Conservation (phyloP, 2,113 vertebrate genomes). For the Oxyura jamaicensis region DNA sequence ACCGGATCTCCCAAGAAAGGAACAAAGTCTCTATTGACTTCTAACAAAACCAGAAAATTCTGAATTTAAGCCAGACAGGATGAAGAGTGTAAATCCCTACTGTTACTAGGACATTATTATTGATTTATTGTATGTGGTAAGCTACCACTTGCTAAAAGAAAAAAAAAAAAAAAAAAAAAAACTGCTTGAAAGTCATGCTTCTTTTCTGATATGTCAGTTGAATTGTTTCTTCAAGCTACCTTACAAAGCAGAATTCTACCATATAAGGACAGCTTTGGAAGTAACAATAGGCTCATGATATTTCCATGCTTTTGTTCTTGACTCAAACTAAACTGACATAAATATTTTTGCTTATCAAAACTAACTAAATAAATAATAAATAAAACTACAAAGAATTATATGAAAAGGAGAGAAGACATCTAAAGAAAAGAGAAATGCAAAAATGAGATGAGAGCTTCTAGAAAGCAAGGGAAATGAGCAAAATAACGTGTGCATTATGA, state of each 20-base stretch:
- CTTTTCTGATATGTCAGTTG: not conserved
- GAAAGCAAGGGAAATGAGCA: not conserved
- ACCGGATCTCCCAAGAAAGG: not conserved
- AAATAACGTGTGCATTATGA: not conserved
- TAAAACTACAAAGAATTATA: not conserved
- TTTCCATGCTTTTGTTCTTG: not conserved
- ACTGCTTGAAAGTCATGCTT: not conserved
- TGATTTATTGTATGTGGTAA: not conserved
- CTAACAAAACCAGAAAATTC: not conserved
- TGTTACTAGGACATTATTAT: not conserved
- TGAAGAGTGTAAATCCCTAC: not conserved
- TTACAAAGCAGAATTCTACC: not conserved
- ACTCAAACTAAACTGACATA: not conserved
- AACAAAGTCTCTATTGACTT: not conserved
- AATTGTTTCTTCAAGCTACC: not conserved
- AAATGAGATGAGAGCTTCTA: not conserved
- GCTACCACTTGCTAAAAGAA: not conserved
- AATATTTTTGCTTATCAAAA: not conserved
- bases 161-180: not conserved
- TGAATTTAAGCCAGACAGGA: not conserved
- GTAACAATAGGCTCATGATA: not conserved
- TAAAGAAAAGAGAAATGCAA: not conserved
- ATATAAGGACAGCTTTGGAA: not conserved
- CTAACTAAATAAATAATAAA: not conserved
- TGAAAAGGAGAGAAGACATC: too few relatives aligned